These are phyloP conservation scores for Brachypteracias leptosomus DNA, from an alignment of 2,113 vertebrate species.

Conservation along the genomic window DNA sequence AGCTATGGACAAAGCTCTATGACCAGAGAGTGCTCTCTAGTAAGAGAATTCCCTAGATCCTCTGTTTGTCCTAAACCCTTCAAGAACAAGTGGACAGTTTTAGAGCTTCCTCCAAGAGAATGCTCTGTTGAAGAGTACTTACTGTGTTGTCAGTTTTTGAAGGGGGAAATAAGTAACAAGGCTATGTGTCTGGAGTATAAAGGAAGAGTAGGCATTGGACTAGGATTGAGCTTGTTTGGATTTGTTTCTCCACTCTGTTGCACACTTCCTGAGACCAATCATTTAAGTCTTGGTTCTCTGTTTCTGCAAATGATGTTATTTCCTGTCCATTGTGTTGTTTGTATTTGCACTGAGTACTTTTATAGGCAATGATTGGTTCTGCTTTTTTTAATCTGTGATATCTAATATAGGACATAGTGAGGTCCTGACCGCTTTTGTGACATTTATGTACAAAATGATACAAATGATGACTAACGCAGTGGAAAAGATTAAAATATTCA, in stretches of 20 bases:
- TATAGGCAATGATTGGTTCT: neutral
- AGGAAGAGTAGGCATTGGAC: neutral
- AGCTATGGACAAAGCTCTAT: neutral
- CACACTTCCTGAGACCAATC: neutral
- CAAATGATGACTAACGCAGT: neutral
- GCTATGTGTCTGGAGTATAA: neutral
- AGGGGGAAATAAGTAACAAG: neutral
- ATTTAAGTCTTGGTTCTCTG: neutral
- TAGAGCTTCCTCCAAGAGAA: neutral
- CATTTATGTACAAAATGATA: neutral
- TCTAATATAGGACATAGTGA: neutral
- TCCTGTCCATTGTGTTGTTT: neutral
- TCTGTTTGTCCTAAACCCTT: neutral
- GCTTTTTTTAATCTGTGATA: neutral
- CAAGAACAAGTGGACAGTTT: neutral
- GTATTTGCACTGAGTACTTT: neutral
- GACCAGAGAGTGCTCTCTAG: no score
- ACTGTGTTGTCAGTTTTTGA: neutral
- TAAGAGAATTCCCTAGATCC: neutral
- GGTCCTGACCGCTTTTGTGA: neutral
- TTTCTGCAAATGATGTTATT: neutral
- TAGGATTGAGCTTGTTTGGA: neutral
- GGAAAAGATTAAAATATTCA: conserved; percentile 5
- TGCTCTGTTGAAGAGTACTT: neutral
- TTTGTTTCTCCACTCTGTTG: neutral